Percentiles rank a stretch among this genome's conserved stretches.
Evolutionary conservation across 2,797 vertebrate genomes (phyloP).

Genomic region (Salarias fasciatus): DNA sequence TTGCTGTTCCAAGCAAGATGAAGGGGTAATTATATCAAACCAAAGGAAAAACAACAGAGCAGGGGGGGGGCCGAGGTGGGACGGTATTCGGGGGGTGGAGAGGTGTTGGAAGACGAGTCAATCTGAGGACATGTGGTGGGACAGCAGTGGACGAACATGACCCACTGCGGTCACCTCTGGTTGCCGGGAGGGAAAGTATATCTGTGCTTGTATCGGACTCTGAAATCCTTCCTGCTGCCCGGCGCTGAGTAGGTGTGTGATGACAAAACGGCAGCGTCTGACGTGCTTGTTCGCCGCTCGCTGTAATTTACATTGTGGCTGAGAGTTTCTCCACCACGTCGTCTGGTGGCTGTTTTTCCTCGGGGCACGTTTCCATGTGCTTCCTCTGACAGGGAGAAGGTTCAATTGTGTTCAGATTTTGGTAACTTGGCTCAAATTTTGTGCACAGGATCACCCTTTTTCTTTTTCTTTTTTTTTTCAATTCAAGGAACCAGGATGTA

Average conservation of each 20-base stretch:
- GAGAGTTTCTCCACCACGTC: slow-evolving; percentile 34
- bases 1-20: slow-evolving; percentile 69
- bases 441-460: too few relatives aligned
- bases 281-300: slow-evolving; percentile 24
- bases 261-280: slow-evolving; percentile 10
- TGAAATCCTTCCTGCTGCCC: neutral
- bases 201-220: slow-evolving; percentile 8
- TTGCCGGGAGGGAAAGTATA: neutral
- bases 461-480: too few relatives aligned
- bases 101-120: neutral
- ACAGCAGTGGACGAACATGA: slow-evolving; percentile 2
- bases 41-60: slow-evolving; percentile 54
- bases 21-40: slow-evolving; percentile 69
- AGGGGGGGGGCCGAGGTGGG: neutral
- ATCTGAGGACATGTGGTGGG: slow-evolving; percentile 2
- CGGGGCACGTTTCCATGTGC: slow-evolving; percentile 14
- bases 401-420: too few relatives aligned
- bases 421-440: too few relatives aligned
- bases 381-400: slow-evolving; percentile 10
- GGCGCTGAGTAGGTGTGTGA: slow-evolving; percentile 33
- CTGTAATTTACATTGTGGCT: slow-evolving; percentile 38
- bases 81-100: too few relatives aligned
- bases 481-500: too few relatives aligned
- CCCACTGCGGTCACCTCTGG: neutral
- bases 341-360: slow-evolving; percentile 45